Evolutionary conservation across 2,113 vertebrate genomes (phyloP).

Genomic region (Mungos mungo): DNA sequence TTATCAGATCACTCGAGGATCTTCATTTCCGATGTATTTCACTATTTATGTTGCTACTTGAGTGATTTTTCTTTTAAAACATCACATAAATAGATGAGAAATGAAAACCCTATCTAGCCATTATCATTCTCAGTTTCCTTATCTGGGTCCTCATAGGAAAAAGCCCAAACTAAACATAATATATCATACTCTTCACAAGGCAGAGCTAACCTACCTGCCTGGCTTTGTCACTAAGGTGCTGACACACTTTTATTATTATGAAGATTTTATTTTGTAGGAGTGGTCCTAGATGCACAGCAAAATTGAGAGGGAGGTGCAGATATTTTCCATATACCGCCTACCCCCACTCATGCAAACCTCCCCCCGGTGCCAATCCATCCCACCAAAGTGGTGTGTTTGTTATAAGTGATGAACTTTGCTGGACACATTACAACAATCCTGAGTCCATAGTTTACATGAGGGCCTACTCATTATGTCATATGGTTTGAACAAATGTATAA

Average conservation of each 20-base stretch:
- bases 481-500: background rate
- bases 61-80: background rate
- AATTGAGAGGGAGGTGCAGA: background rate
- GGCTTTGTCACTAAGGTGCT: background rate
- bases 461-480: background rate
- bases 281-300: background rate
- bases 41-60: background rate
- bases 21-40: background rate
- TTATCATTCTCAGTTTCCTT: background rate
- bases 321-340: background rate
- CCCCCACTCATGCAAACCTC: background rate
- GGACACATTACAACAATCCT: too few species aligned
- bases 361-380: background rate
- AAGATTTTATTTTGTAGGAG: background rate
- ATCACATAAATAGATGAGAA: background rate
- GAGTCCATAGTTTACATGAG: background rate
- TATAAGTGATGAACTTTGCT: background rate
- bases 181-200: background rate
- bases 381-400: background rate
- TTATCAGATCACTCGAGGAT: background rate
- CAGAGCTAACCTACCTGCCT: background rate
- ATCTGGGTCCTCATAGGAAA: background rate
- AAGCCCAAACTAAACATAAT: background rate
- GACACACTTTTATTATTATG: background rate
- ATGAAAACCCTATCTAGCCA: background rate